These are phyloP conservation scores for Stigmatopora nigra DNA, from an alignment of 2,113 vertebrate genomes.

Conservation along the genomic window DNA sequence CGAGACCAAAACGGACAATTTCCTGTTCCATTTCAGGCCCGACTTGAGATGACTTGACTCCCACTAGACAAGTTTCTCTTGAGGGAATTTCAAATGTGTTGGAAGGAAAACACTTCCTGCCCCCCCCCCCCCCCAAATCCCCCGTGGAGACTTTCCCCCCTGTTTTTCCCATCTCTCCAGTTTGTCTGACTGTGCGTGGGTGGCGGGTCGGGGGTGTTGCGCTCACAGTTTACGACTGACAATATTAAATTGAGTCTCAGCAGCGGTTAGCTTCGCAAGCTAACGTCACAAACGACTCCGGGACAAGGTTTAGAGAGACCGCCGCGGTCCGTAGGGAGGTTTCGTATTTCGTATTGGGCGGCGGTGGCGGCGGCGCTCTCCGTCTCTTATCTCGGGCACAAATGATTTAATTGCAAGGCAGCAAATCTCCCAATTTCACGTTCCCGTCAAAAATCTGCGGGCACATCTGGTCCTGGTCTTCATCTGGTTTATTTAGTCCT, in stretches of 20 bases:
- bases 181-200: constrained; percentile 32
- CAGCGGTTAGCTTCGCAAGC: too few relatives aligned
- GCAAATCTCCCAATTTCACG: constrained; percentile 10
- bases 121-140: constrained; percentile 5
- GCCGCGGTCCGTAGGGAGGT: constrained; percentile 30
- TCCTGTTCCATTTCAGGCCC: too few relatives aligned
- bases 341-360: too few relatives aligned
- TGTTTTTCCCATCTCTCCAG: constrained; percentile 13
- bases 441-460: constrained; percentile 1
- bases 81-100: too few relatives aligned
- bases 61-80: too few relatives aligned
- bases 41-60: too few relatives aligned
- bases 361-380: constrained; percentile 10
- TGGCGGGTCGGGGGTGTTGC: neutral
- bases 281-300: constrained; percentile 53
- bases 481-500: constrained; percentile 11
- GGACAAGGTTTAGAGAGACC: constrained; percentile 51
- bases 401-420: constrained; percentile 14
- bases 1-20: too few relatives aligned
- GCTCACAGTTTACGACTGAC: too few relatives aligned
- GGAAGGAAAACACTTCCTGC: too few relatives aligned
- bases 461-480: constrained; percentile 7
- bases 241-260: too few relatives aligned
- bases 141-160: neutral
- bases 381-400: constrained; percentile 15